Conservation (phyloP, 2,888 invertebrate genomes). For the Mylabris sibirica region DNA sequence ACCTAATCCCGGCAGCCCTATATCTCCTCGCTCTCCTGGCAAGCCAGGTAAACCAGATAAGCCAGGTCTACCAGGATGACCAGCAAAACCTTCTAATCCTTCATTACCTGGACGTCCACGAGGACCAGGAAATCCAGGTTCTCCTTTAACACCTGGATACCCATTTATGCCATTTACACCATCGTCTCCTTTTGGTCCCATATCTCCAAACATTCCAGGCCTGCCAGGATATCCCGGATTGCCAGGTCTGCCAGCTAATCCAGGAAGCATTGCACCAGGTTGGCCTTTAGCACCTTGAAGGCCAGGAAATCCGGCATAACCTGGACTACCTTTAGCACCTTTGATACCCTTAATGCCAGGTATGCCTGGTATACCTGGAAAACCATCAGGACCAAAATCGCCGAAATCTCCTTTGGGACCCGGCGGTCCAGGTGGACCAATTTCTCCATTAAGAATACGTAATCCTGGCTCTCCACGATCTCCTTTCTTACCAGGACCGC, state of each 20-base stretch:
- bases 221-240: conserved; percentile 45
- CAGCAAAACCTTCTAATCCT: conserved; percentile 59
- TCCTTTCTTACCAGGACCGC: conserved; percentile 62
- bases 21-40: conserved; percentile 61
- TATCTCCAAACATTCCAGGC: conserved; percentile 55
- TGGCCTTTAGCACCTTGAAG: conserved; percentile 48
- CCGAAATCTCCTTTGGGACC: conserved; percentile 59
- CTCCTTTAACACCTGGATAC: conserved; percentile 52
- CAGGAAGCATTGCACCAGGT: conserved; percentile 52
- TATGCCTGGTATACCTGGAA: conserved; percentile 53
- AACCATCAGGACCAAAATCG: conserved; percentile 58
- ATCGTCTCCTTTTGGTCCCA: conserved; percentile 55
- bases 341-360: conserved; percentile 51
- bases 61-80: conserved; percentile 53
- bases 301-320: conserved; percentile 55
- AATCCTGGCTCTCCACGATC: conserved; percentile 66
- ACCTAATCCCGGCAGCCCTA: conserved; percentile 51
- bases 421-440: conserved; percentile 57
- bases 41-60: conserved; percentile 65
- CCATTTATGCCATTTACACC: conserved; percentile 52
- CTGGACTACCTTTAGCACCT: conserved; percentile 56
- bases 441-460: conserved; percentile 63
- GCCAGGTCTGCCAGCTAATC: conserved; percentile 49
- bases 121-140: conserved; percentile 41
- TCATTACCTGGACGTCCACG: conserved; percentile 42